Base-by-base conservation (phyloP, 2,888 invertebrate species). In the Stenolophus ochropezus region DNA sequence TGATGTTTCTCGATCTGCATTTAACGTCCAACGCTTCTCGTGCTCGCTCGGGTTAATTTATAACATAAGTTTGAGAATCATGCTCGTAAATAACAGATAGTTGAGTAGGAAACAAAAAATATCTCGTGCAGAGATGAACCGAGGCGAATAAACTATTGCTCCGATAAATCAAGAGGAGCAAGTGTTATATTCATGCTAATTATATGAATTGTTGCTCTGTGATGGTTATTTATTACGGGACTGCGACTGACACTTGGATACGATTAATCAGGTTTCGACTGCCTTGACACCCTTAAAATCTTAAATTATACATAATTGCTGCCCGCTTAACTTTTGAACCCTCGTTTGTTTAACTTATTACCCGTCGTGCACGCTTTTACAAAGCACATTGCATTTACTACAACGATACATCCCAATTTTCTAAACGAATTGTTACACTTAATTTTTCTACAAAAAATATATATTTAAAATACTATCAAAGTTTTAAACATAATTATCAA, bases 251-350 rank as follows among this genome's bases (percentile, higher is more conserved):
- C 49, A 49, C 65, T 53, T 33, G 21, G 78, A 53, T 25, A 49
- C 23, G 78, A 78, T 78, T 78, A 78, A 78, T 78, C 78, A 65
- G 78, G 47, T 47, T 65, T 23, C 14, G 14, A 76, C 21, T 25
- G 65, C 78, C 78, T 78, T 78, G 78, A 78, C 78, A 78, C 65
- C 78, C 78, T 78, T 78, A 42, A 78, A 65, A 74, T 74, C 74
- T 74, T 53, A 74, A 69, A 33, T 61, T 61, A 61, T 23, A 61
- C 61, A 25, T 61, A 25, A 61, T 61, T 61, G 61, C 61, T 61
- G 23, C 61, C 61, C 61, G 61, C 61, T 61, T 61, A 61, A 61
- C 61, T 61, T 25, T 61, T 61, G 61, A 61, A 61, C 61, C 61
- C 25, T 23, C 11, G 23, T 61, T 61, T 61, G 61, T 61, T 61